phyloP scores from a whole-genome alignment of 2,888 invertebrate genomes.

The Philereme vetulata region DNA sequence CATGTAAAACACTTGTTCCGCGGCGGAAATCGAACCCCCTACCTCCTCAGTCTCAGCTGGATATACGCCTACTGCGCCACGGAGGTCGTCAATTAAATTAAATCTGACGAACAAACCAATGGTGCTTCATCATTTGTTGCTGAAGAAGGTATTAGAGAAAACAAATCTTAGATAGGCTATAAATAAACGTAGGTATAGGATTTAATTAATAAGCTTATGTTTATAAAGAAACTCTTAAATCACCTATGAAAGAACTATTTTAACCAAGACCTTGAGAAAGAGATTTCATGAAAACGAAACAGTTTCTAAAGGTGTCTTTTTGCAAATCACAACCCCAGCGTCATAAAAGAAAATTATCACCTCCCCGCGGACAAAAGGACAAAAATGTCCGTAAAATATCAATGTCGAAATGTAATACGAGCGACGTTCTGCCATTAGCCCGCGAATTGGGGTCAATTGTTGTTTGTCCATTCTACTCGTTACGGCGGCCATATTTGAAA shows the following conservation, averaged over 20 bases:
- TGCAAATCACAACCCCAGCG: constrained; percentile 27
- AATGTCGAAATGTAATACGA: constrained; percentile 44
- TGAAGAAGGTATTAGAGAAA: too few species aligned
- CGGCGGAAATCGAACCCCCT: too few species aligned
- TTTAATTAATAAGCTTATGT: too few species aligned
- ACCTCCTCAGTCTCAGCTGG: too few species aligned
- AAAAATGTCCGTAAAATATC: constrained; percentile 37
- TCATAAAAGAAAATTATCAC: constrained; percentile 33
- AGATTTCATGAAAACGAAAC: constrained; percentile 13
- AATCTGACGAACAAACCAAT: too few species aligned
- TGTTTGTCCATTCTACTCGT: constrained; percentile 47
- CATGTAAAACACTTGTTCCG: too few species aligned
- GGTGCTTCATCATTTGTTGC: too few species aligned
- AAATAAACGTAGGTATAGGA: too few species aligned
- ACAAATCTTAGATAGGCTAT: too few species aligned
- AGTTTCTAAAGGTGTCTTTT: constrained; percentile 26
- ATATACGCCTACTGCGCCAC: too few species aligned
- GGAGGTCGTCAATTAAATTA: too few species aligned
- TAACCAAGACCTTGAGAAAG: constrained; percentile 5
- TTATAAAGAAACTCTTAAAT: too few species aligned
- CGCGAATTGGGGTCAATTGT: constrained; percentile 56
- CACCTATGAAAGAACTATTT: not conserved
- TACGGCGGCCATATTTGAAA: constrained; percentile 65
- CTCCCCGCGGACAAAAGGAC: constrained; percentile 27
- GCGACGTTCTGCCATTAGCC: constrained; percentile 38